Conservation (phyloP, 2,113 vertebrate species). For the Cyprinodon brontotheroides region DNA sequence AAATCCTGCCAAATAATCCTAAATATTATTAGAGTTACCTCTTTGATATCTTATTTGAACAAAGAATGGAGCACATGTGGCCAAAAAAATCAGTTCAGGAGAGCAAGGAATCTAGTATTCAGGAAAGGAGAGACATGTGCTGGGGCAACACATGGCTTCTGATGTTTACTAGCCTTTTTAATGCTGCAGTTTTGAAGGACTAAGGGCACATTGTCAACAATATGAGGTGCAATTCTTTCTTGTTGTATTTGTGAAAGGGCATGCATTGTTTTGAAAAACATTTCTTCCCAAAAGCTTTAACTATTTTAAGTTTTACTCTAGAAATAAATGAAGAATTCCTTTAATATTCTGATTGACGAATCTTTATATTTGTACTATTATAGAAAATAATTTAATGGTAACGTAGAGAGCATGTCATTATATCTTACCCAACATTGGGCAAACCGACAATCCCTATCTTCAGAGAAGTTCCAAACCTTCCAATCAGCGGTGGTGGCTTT, state of each 20-base stretch:
- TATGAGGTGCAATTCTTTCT: neutral
- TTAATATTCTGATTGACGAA: neutral
- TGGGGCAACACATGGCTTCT: slow-evolving; percentile 2
- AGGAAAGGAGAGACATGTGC: slow-evolving; percentile 3
- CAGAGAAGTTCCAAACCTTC: slow-evolving; percentile 93
- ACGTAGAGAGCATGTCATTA: slow-evolving; percentile 2
- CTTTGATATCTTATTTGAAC: neutral
- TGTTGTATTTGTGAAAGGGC: neutral
- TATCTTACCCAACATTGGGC: slow-evolving; percentile 91
- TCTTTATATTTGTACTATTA: slow-evolving; percentile 10
- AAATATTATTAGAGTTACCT: neutral
- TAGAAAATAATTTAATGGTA: slow-evolving; percentile 19
- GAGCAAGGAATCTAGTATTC: neutral
- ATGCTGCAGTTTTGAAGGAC: neutral
- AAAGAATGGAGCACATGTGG: neutral
- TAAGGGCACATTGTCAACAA: neutral
- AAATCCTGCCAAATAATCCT: neutral
- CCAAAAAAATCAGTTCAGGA: neutral
- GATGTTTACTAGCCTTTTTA: neutral
- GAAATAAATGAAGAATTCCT: neutral
- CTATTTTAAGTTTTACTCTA: neutral
- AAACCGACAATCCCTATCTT: slow-evolving; percentile 96
- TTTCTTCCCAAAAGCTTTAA: neutral
- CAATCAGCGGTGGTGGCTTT: slow-evolving; percentile 89
- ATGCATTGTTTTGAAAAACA: neutral